Evolutionary conservation across 2,888 invertebrate genomes (phyloP).

Genomic region (Drosophila mulleri): DNA sequence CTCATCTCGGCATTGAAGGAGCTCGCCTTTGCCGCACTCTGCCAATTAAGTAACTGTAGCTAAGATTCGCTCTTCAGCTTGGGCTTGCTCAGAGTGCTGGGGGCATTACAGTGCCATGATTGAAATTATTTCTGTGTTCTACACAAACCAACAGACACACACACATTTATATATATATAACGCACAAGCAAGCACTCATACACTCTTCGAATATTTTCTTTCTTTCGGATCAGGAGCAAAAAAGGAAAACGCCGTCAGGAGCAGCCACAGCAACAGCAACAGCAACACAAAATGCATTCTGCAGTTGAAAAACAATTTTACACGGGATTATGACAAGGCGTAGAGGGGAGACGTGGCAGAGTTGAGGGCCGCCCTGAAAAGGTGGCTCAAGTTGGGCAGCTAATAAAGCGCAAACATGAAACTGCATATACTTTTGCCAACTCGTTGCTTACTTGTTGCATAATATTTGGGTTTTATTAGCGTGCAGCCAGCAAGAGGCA

Average conservation of each 20-base stretch:
- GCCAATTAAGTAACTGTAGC: slow-evolving; percentile 51
- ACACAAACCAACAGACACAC: slow-evolving; percentile 16
- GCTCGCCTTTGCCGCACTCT: slow-evolving; percentile 21
- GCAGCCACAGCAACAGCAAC: slow-evolving; percentile 14
- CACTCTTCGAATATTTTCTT: slow-evolving; percentile 16
- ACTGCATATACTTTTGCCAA: slow-evolving; percentile 52
- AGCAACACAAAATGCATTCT: slow-evolving; percentile 57
- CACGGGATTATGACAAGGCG: slow-evolving; percentile 61
- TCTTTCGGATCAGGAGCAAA: slow-evolving; percentile 46
- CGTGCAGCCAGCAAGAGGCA: slow-evolving; percentile 27
- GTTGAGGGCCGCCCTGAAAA: slow-evolving; percentile 30
- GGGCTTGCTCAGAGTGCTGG: slow-evolving; percentile 45
- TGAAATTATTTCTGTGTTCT: slow-evolving; percentile 74
- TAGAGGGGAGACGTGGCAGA: background rate
- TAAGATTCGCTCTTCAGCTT: slow-evolving; percentile 21
- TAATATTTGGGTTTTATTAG: slow-evolving; percentile 77
- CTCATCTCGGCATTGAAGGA: slow-evolving; percentile 22
- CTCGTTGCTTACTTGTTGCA: slow-evolving; percentile 73
- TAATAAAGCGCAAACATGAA: slow-evolving; percentile 71
- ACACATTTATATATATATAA: too few species aligned
- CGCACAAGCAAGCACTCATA: slow-evolving; percentile 17
- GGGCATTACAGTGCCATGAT: slow-evolving; percentile 67
- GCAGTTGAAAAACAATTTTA: slow-evolving; percentile 72
- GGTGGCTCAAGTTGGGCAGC: slow-evolving; percentile 55
- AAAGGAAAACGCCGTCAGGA: slow-evolving; percentile 16